These are phyloP conservation scores for Pseudorhombus dupliciocellatus DNA, from an alignment of 2,113 vertebrate genomes.

Conservation along the genomic window DNA sequence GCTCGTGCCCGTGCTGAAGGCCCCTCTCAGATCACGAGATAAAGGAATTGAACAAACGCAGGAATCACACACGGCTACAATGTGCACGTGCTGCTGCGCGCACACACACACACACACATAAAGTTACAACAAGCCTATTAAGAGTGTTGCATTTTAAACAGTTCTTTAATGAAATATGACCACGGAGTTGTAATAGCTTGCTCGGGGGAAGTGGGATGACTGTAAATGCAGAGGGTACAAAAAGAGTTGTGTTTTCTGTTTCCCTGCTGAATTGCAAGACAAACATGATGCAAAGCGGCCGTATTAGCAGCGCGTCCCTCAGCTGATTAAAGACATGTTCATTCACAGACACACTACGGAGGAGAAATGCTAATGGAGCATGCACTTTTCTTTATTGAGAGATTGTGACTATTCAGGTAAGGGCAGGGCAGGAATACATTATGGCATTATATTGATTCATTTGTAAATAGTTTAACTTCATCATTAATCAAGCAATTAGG, in stretches of 20 bases:
- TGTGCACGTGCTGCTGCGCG: conserved; percentile 10
- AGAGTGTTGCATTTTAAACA: conserved; percentile 65
- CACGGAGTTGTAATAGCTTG: conserved; percentile 56
- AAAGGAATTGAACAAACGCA: conserved; percentile 65
- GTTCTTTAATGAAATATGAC: conserved; percentile 73
- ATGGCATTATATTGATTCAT: too few relatives aligned
- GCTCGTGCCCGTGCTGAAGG: conserved; percentile 47
- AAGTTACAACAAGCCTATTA: conserved; percentile 62
- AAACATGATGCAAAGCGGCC: conserved; percentile 63
- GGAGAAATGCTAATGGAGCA: conserved; percentile 7
- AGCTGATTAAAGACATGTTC: conserved; percentile 31
- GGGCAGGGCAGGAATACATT: background rate
- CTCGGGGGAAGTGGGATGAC: conserved; percentile 53
- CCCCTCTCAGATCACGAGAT: conserved; percentile 72
- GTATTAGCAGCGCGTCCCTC: conserved; percentile 27
- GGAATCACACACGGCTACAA: conserved; percentile 33
- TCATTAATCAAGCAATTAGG: too few relatives aligned
- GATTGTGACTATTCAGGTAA: background rate
- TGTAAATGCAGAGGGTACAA: conserved; percentile 51
- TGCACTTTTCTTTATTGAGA: conserved; percentile 7
- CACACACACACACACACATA: conserved; percentile 32
- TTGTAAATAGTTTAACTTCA: too few relatives aligned
- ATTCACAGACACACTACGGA: background rate
- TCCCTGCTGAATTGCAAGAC: conserved; percentile 61
- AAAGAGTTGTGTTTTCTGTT: conserved; percentile 45